phyloP scores from a whole-genome alignment of 2,797 vertebrate species.

The Acrocephalus scirpaceus region DNA sequence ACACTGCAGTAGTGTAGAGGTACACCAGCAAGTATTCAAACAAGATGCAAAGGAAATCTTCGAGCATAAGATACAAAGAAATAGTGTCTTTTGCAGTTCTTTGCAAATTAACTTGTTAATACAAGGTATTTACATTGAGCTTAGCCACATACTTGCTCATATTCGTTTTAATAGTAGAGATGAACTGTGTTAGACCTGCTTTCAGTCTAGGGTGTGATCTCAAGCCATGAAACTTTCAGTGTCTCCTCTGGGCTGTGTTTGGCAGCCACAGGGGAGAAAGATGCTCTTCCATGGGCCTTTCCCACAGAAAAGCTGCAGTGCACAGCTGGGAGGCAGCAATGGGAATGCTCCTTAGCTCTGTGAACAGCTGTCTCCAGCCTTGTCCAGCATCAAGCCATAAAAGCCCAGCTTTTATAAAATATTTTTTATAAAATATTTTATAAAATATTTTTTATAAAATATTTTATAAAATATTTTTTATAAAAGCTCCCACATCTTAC shows the following conservation, averaged over 20 bases:
- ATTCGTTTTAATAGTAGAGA: not conserved
- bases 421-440: too few species aligned
- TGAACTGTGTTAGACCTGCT: not conserved
- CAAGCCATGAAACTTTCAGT: not conserved
- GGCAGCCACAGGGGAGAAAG: rapidly evolving
- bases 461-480: too few species aligned
- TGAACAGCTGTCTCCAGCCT: not conserved
- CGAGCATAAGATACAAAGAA: not conserved
- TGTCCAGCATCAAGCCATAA: not conserved
- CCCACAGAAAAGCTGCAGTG: not conserved
- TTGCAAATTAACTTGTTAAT: not conserved
- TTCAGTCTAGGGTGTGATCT: not conserved
- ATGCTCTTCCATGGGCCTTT: not conserved
- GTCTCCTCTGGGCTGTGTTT: not conserved
- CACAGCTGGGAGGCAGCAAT: not conserved
- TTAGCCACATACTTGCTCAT: not conserved
- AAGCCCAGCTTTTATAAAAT: not conserved
- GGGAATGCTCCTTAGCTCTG: not conserved
- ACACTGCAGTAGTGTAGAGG: not conserved
- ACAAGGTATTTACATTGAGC: not conserved
- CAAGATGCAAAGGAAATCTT: not conserved
- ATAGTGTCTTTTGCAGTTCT: not conserved
- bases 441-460: too few species aligned
- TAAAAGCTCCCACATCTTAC: rapidly evolving
- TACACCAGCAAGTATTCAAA: not conserved